phyloP scores from a whole-genome alignment of 37 sponge, comb jelly and placozoan genomes.

The Dysidea cf. avara region DNA sequence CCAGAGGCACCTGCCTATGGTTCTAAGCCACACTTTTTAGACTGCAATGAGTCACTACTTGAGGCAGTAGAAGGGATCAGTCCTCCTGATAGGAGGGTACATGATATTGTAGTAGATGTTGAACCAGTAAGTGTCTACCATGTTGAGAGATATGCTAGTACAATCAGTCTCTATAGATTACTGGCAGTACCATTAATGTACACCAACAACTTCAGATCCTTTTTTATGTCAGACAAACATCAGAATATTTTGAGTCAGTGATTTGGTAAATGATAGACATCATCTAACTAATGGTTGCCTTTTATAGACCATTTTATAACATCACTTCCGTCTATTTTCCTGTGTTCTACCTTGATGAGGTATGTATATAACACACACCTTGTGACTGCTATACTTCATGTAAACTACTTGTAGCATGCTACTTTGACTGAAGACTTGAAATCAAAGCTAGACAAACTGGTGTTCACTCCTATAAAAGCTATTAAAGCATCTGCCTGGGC shows the following conservation, averaged over 20 bases:
- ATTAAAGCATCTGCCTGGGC: too few relatives aligned
- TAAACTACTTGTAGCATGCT: too few relatives aligned
- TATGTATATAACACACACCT: too few relatives aligned
- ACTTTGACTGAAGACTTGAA: too few relatives aligned
- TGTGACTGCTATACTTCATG: too few relatives aligned
- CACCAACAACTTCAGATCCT: neutral
- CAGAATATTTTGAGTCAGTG: too few relatives aligned
- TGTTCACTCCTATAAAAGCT: too few relatives aligned
- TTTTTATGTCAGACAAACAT: too few relatives aligned
- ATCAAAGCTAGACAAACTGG: too few relatives aligned
- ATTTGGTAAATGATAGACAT: neutral
- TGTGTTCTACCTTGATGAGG: too few relatives aligned
- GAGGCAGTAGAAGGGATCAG: conserved; percentile 39
- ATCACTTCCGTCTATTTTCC: neutral
- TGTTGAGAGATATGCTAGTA: neutral
- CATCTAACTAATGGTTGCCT: too few relatives aligned
- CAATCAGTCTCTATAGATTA: neutral
- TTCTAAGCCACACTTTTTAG: conserved; percentile 85
- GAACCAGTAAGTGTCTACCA: conserved; percentile 65
- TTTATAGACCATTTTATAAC: too few relatives aligned
- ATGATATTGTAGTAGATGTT: conserved; percentile 60
- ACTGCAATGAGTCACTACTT: conserved; percentile 53
- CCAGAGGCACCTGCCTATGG: conserved; percentile 68
- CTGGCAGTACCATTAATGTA: neutral
- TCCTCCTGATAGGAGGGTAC: conserved; percentile 25